Evolutionary conservation across 2,888 invertebrate species (phyloP), one percentile per base, ranked within the genome.

Genomic region (Biston stratarius): DNA sequence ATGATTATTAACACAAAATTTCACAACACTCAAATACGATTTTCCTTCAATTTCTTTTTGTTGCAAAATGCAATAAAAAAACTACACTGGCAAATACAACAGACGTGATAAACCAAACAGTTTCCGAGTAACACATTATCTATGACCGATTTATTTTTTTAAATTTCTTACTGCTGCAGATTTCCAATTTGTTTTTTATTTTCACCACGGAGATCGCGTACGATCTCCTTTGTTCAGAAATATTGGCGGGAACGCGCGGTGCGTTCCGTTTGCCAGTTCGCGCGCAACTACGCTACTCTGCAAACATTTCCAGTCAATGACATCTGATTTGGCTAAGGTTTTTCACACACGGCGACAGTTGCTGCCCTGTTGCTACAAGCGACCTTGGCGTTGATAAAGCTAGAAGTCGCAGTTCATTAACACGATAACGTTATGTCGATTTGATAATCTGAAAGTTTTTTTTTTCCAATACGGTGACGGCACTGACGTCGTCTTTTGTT

Each of bases 181-280:
- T 57, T 47, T 47, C 36, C 34, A 47, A 47, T 8, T 15, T 10
- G 5, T 6, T 10, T 56, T 36, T 58, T 24, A 14, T 40, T 49
- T 49, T 8, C 12, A 40, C 49, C 6, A 12, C 38, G 40, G n/a
- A 42, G 51, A 48, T 61, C 66, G 68, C 65, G 72, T 72, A 75
- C 76, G 78, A 79, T 68, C 67, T 71, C 70, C 79, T 83, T 83
- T 83, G 82, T 84, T 81, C 78, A 77, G 74, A 15, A 59, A 40
- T 24, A 12, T 48, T 64, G 60, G 67, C 74, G 51, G 45, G 68
- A 66, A 75, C 72, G 74, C 70, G 69, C 61, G 74, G 74, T 70
- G 73, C 75, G 77, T 67, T 69, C 73, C 65, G 75, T 62, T 53
- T 64, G 73, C 70, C 73, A 73, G 68, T 58, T 65, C 72, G 73